Evolutionary conservation across 1,140 invertebrate species (phyloP), one percentile per base, ranked within the genome.

Genomic region (Archegozetes longisetosus): DNA sequence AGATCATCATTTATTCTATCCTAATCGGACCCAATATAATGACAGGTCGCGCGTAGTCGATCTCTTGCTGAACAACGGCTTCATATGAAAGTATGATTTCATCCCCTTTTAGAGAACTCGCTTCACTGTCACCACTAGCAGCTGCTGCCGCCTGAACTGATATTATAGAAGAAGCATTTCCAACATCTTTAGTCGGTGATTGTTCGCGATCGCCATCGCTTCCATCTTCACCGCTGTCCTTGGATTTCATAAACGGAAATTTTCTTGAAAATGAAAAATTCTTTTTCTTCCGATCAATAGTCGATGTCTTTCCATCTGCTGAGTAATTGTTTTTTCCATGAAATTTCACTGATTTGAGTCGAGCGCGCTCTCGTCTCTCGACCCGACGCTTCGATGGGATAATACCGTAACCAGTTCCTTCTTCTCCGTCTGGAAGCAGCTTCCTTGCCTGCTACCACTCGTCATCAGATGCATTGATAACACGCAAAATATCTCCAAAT

Each of bases 1-100:
- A 99, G 81, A 73, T 98, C 95, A 73, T 99, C 96, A 75, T 98
- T 98, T 65, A 99, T 91, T 66, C 92, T 29, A 76, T 99, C 96
- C 74, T 99, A 23, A 98, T 78, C 22, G 94, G 91, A 40, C 96
- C 96, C 62, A 99, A 78, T 63, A 99, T 91, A 63, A 99, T 97
- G 12, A 99, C 92, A 25, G 96, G 96, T 69, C 96, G 70, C 9
- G 77, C 75, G 65, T 82, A 82, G 55, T 78, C 76, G 61, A 82
- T 78, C 74, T 75, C 65, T 72, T 92, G 78, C 72, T 95, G 89
- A 66, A 91, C 85, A 56, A 98, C 93, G 61, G 89, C 82, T 76
- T 97, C 92, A 72, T 98, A 98, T 2, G 93, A 95, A 65, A 95
- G 74, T 61, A 98, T 86, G 61, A 79, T 82, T 74, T 93, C 89